Base-by-base conservation (phyloP, 2,113 vertebrate genomes). In the Lasiurus cinereus region DNA sequence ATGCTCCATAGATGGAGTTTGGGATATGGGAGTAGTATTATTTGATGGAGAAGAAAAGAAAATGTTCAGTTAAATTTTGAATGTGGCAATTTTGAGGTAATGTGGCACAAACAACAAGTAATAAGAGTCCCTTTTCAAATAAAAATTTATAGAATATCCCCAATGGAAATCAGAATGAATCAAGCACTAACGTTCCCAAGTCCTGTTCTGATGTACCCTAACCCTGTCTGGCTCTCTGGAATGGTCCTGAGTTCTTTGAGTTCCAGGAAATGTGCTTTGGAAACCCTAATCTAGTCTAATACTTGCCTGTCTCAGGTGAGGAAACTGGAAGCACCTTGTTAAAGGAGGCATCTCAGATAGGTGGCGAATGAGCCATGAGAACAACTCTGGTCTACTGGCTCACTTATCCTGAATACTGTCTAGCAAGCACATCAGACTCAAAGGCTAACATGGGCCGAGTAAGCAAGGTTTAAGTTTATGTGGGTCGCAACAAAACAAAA, bases 141-240 rank as follows among this genome's bases (percentile, higher is more conserved):
- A 85, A 67, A 83, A 69, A 83, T 54, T 3, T 62, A 54, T 14
- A 64, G 4, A 16, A 2, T 89, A 66, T 77, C 29, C 31, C 82
- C 13, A 88, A 77, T 83, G 52, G 59, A 78, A 89, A 73, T 88
- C 8, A 64, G 21, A 92, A 93, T n/a, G 67, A 82, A 88, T 12
- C 39, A 70, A 77, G 64, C 33, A 74, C 22, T 29, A 64, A 46
- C 1, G 6, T 89, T 43, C 59, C 6, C 21, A 54, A 36, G 16
- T n/a, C 2, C 11, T 36, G 31, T 67, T 79, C 18, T 1, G 21
- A 10, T 10, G 14, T 33, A 21, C 0, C 6, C 6, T 72, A 46
- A 76, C 13, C 27, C 48, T 48, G 3, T 66, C 29, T 91, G 72
- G 46, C 10, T 15, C 48, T 84, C 33, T 94, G 43, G 33, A 73